A percentile compares a stretch with the other conserved stretches of the same genome.
phyloP scores from a whole-genome alignment of 2,888 invertebrate species.

The Eupithecia tripunctaria region DNA sequence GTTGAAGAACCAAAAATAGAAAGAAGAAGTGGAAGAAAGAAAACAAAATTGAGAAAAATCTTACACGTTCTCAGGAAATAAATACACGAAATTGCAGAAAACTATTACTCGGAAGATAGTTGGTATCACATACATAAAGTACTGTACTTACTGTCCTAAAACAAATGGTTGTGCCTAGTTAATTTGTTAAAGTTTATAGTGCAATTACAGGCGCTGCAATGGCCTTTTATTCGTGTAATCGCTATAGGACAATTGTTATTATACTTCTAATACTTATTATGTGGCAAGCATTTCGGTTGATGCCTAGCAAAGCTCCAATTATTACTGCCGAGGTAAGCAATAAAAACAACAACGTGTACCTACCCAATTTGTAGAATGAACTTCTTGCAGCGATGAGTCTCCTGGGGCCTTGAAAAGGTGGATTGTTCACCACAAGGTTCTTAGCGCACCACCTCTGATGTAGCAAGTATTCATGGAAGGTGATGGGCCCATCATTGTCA shows the following conservation, averaged over 20 bases:
- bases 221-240: slow-evolving; percentile 77
- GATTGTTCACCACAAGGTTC: background rate
- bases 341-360: background rate
- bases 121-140: background rate
- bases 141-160: background rate
- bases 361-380: background rate
- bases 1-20: too few relatives aligned
- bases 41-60: background rate
- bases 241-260: slow-evolving; percentile 74
- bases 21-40: too few relatives aligned
- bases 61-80: background rate
- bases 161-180: background rate
- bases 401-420: background rate
- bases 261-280: slow-evolving; percentile 72
- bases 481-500: background rate
- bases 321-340: slow-evolving; percentile 64
- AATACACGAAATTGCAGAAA: background rate
- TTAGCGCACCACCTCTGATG: too few relatives aligned
- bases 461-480: background rate
- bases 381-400: background rate
- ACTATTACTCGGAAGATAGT: background rate
- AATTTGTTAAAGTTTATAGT: background rate
- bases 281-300: slow-evolving; percentile 74
- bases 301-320: slow-evolving; percentile 59
- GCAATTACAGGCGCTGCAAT: slow-evolving; percentile 40